phyloP scores from a whole-genome alignment of 2,888 invertebrate genomes.

The Chirona hameri region DNA sequence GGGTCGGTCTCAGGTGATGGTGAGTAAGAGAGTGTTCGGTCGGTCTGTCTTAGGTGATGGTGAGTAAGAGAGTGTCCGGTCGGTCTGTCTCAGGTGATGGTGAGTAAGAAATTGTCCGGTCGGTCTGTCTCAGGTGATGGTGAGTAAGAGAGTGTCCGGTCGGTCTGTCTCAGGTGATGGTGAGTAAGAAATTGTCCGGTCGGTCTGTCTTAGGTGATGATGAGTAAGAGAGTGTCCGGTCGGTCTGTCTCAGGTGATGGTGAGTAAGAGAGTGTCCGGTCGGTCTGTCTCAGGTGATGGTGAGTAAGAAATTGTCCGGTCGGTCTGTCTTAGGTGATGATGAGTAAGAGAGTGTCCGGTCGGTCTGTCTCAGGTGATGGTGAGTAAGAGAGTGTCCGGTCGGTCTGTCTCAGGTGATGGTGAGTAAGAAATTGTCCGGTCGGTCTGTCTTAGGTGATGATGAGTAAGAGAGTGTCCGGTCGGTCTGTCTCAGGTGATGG shows the following conservation, averaged over 20 bases:
- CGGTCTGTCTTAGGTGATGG: constrained; percentile 43
- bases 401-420: constrained; percentile 43
- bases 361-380: constrained; percentile 43
- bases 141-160: constrained; percentile 55
- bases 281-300: constrained; percentile 43
- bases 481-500: constrained; percentile 43
- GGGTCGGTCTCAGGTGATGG: constrained; percentile 43
- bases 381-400: constrained; percentile 55
- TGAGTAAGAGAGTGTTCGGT: constrained; percentile 55
- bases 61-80: constrained; percentile 55
- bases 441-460: constrained; percentile 43
- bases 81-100: constrained; percentile 43
- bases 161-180: constrained; percentile 43
- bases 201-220: constrained; percentile 43
- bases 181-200: constrained; percentile 55
- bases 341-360: constrained; percentile 55
- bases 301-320: constrained; percentile 55
- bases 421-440: constrained; percentile 55
- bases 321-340: constrained; percentile 43
- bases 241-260: constrained; percentile 43
- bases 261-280: constrained; percentile 55
- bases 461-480: constrained; percentile 55
- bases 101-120: constrained; percentile 55
- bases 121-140: constrained; percentile 43
- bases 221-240: constrained; percentile 55